Base-by-base conservation (phyloP, 2,888 invertebrate species). In the Aricia artaxerxes region DNA sequence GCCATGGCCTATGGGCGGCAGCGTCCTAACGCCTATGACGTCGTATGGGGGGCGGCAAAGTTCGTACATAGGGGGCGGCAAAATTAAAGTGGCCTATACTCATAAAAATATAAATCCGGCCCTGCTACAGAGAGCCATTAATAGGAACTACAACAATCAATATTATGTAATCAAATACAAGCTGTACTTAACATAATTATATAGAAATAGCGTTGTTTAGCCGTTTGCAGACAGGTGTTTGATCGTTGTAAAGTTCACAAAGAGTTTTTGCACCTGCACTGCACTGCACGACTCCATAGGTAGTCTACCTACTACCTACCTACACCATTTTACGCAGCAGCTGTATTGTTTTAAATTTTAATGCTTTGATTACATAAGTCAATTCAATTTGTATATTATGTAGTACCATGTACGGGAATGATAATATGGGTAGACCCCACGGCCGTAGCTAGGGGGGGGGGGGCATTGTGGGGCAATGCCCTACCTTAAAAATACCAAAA, bases 181-280 rank as follows among this genome's bases (percentile, higher is more conserved):
- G 11, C 35, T 69, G 35, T 69, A 7, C 13, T 69, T 35, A 24
- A 35, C 13, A 11, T 35, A 69, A 69, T 31, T 64, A 64, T 64
- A 64, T 64, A 64, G 64, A 64, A 64, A 31, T 35, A 35, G 69
- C 16, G 69, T 69, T 69, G 35, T 64, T 64, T 31, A 24, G 69
- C 69, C 35, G 35, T 69, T 31, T 69, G 69, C 35, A 69, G 69
- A 38, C 69, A 69, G 69, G 38, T 69, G 69, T 38, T 35, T 38
- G 1, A 69, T 69, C 13, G 69, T 69, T 38, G 16, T 38, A 69
- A 38, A 69, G 69, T 69, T 69, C 69, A 69, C 69, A 69, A 35
- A 69, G 13, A 69, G 13, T 38, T 13, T 38, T 16, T 69, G 69
- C 69, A 69, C 69, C 69, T 69, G 69, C 35, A 69, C 64, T 53